Evolutionary conservation across 2,113 vertebrate genomes (phyloP).

Genomic region (Beaufortia kweichowensis): DNA sequence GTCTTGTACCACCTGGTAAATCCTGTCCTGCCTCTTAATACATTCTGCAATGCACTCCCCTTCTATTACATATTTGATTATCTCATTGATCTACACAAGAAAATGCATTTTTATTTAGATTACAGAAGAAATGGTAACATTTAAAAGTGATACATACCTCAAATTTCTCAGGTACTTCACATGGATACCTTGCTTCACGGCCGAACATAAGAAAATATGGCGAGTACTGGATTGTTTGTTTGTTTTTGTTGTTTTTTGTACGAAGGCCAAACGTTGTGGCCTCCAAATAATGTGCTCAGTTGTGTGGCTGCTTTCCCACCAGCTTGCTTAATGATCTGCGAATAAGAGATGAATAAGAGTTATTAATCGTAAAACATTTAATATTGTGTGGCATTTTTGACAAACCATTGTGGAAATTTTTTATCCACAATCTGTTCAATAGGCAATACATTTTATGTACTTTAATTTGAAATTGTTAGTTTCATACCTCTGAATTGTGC

Average conservation of each 20-base stretch:
- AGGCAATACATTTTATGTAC: not conserved
- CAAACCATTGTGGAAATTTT: not conserved
- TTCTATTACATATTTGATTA: not conserved
- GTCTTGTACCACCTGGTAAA: not conserved
- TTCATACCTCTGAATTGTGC: slow-evolving; percentile 11
- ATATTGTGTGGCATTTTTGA: not conserved
- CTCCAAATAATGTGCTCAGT: not conserved
- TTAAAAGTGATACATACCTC: not conserved
- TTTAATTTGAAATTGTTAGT: not conserved
- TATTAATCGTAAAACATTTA: not conserved
- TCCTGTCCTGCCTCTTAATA: not conserved
- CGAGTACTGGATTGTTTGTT: not conserved
- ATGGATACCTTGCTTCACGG: not conserved
- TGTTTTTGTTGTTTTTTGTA: slow-evolving; percentile 14
- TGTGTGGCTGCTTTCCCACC: not conserved
- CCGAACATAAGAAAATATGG: not conserved
- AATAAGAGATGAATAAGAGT: slow-evolving; percentile 6
- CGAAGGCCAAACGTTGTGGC: not conserved
- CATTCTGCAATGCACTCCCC: not conserved
- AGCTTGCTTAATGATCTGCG: not conserved
- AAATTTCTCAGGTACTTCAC: not conserved
- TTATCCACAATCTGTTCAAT: not conserved
- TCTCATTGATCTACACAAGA: not conserved
- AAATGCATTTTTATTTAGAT: too few relatives aligned
- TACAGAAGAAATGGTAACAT: not conserved